Evolutionary conservation across 2,888 invertebrate species (phyloP).

Genomic region (Tuberolachnus salignus): DNA sequence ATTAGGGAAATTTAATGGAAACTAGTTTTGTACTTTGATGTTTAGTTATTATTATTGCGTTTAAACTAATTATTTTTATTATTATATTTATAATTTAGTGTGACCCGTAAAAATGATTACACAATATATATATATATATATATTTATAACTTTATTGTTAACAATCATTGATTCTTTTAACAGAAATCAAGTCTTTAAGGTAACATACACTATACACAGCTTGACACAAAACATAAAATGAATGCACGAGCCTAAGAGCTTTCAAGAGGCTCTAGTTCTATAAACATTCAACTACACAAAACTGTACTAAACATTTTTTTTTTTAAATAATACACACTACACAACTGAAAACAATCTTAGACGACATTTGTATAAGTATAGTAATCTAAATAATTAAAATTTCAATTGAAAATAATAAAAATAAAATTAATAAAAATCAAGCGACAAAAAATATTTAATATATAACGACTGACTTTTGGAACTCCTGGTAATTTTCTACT

Average conservation of each 20-base stretch:
- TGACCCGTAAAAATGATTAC: too few relatives aligned
- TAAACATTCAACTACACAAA: conserved; percentile 8
- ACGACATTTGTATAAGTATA: conserved; percentile 29
- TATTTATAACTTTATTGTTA: conserved; percentile 51
- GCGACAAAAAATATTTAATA: conserved; percentile 50
- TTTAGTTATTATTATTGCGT: too few relatives aligned
- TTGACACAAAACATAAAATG: conserved; percentile 41
- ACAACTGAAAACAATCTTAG: conserved; percentile 13
- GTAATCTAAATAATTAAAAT: conserved; percentile 26
- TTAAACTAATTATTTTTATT: too few relatives aligned
- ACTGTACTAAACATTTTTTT: conserved; percentile 27
- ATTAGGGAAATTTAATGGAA: too few relatives aligned
- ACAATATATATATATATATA: too few relatives aligned
- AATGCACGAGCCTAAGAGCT: conserved; percentile 27
- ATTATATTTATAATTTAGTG: too few relatives aligned
- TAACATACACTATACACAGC: conserved; percentile 52
- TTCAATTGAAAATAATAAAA: conserved; percentile 32
- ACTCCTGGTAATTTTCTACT: conserved; percentile 46
- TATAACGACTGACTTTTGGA: conserved; percentile 50
- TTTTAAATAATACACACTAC: neutral
- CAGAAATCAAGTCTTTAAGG: conserved; percentile 40
- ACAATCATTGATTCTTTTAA: conserved; percentile 48
- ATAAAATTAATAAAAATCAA: conserved; percentile 30
- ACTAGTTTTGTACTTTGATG: too few relatives aligned
- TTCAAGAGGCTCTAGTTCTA: conserved; percentile 21